phyloP scores from a whole-genome alignment of 2,797 vertebrate genomes.

The Oreochromis mossambicus region DNA sequence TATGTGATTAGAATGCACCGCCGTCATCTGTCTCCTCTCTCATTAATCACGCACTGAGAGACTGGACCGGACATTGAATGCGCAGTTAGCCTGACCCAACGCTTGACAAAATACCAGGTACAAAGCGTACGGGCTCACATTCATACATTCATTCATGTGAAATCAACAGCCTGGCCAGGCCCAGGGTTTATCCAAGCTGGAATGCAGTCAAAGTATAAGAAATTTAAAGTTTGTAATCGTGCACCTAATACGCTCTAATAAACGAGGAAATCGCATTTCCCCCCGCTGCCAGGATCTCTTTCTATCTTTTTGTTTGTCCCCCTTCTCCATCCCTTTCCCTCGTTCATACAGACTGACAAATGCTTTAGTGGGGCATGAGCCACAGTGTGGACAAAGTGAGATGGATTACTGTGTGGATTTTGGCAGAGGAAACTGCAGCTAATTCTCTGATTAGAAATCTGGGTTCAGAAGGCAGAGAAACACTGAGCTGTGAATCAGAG shows the following conservation, averaged over 20 bases:
- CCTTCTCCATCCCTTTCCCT: neutral
- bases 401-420: conserved; percentile 71
- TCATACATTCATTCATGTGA: neutral
- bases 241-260: conserved; percentile 49
- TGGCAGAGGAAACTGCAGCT: conserved; percentile 64
- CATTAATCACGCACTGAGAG: conserved; percentile 71
- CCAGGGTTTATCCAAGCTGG: neutral
- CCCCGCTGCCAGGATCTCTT: conserved; percentile 20
- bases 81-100: conserved; percentile 58
- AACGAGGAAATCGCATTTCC: conserved; percentile 39
- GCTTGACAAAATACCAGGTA: conserved; percentile 25
- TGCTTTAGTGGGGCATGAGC: conserved; percentile 44
- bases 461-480: conserved; percentile 63
- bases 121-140: neutral
- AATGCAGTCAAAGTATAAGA: conserved; percentile 17
- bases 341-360: conserved; percentile 45
- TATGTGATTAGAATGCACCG: conserved; percentile 69
- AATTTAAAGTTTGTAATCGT: conserved; percentile 41
- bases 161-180: neutral
- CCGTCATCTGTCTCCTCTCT: conserved; percentile 59
- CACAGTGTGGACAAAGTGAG: conserved; percentile 72
- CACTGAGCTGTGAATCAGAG: conserved; percentile 63
- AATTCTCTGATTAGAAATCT: conserved; percentile 78
- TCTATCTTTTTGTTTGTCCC: neutral
- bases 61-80: conserved; percentile 55